Evolutionary conservation across 2,888 invertebrate genomes (phyloP), one percentile per base, ranked within the genome.

Genomic region (Calliphora vomitoria): DNA sequence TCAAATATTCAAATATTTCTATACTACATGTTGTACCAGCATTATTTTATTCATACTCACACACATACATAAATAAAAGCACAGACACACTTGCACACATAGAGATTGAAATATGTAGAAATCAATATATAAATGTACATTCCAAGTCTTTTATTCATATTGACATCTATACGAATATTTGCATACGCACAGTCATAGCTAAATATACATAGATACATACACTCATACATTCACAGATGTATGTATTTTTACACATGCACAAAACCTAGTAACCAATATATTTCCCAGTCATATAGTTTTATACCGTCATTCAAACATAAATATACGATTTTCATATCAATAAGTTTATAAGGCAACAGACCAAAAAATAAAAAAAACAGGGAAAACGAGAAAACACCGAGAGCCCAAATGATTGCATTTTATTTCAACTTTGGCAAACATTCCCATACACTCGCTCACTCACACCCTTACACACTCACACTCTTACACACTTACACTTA

Each of bases 261-360:
- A n/a, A 82, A 58, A 62, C 50, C 68, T 15, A 60, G 15, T 55
- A 76, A 83, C 83, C 83, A 69, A 44, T 76, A 76, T 76, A 71
- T 50, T 75, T 76, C 62, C 20, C 18, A 83, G 38, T 74, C 82
- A 35, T 38, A 72, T 8, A 71, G 8, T 64, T 64, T 38, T 44
- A 41, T 18, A 41, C 62, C 68, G 41, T 25, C 76, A 47, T 64
- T 20, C 58, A 78, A 18, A 55, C 38, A 41, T 55, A 58, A 44
- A 69, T 31, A 35, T 47, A 62, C 44, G 44, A 81, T 80, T 80
- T 83, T 76, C 60, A 71, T 83, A 86, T 80, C 79, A 86, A 83
- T 83, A 86, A 75, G 75, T 58, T 81, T 72, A 64, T 41, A 66
- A 85, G 58, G 72, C 84, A 79, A 66, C 38, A 55, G 44, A 50